Base-by-base conservation (phyloP, 2,113 vertebrate species). In the Cebidichthys violaceus region DNA sequence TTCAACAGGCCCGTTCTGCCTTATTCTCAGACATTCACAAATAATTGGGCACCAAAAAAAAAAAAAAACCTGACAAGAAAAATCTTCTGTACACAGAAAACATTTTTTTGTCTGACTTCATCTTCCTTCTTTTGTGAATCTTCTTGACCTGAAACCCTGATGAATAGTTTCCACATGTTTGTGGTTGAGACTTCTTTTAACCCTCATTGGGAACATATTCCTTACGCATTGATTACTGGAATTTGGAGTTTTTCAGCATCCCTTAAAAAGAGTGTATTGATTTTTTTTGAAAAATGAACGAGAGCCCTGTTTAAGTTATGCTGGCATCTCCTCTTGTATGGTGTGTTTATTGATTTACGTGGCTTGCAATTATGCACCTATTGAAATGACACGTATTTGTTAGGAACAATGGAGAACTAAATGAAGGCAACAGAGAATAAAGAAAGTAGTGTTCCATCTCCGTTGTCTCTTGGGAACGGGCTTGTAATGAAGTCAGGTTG, bases 201-300 rank as follows among this genome's bases (percentile, higher is more conserved):
- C 77, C 82, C 79, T 57, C 6, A 52, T 69, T 80, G 68, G 76
- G 39, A 86, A 89, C 62, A 75, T 77, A 90, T 90, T 93, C 78
- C 93, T 92, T 92, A 86, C 77, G 57, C 84, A 92, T 90, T 87
- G 89, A 94, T 93, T 92, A 86, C 86, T 70, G 80, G 74, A 71
- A 88, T 89, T 84, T 71, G 41, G 50, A 50, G 79, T 91, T 91
- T 90, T 77, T 88, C 80, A 83, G 73, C 77, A 77, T 87, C 70
- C 57, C 77, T 71, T 83, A 89, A 84, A 90, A 86, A 77, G 87
- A 84, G 35, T 77, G 13, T 86, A 92, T 93, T 89, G 91, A 94
- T 91, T 92, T 88, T 82, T 85, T 90, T 90, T 6, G 31, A 79
- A 90, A 90, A 90, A 90, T 79, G 29, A 91, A 90, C 86, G 84